phyloP scores from a whole-genome alignment of 2,888 invertebrate genomes.

The Thysanoteuthis rhombus region DNA sequence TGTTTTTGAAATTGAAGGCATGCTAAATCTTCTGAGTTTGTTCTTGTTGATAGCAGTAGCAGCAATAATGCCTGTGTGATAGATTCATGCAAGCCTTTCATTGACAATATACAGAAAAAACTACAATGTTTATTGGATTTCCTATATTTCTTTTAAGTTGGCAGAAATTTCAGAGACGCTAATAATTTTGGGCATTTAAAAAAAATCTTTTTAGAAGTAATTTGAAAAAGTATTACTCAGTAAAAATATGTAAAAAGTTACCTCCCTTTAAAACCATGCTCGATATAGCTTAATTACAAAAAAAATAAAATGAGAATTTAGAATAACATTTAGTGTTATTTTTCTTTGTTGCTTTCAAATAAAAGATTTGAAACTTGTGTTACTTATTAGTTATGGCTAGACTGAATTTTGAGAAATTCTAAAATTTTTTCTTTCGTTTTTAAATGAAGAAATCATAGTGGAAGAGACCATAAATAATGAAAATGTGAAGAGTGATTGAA shows the following conservation, averaged over 20 bases:
- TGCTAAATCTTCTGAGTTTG: not conserved
- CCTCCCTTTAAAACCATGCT: not conserved
- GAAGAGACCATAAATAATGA: not conserved
- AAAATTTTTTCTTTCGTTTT: too few species aligned
- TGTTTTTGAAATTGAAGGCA: not conserved
- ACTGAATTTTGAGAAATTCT: not conserved
- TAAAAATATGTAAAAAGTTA: not conserved
- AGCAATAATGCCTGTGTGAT: not conserved
- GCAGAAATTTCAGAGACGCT: not conserved
- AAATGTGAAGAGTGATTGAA: not conserved
- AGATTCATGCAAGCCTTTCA: not conserved
- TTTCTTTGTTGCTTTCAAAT: not conserved
- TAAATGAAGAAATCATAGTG: not conserved
- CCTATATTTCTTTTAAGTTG: not conserved
- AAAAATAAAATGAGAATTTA: too few species aligned
- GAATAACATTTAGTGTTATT: not conserved
- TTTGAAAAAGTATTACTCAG: too few species aligned
- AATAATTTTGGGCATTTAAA: not conserved
- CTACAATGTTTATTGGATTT: not conserved
- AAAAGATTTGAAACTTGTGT: not conserved
- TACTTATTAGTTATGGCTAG: not conserved
- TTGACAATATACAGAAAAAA: not conserved
- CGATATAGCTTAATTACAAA: too few species aligned
- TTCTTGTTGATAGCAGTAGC: not conserved
- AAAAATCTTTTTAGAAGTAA: too few species aligned